phyloP scores from a whole-genome alignment of 2,888 invertebrate species.

The Charanyca ferruginea region DNA sequence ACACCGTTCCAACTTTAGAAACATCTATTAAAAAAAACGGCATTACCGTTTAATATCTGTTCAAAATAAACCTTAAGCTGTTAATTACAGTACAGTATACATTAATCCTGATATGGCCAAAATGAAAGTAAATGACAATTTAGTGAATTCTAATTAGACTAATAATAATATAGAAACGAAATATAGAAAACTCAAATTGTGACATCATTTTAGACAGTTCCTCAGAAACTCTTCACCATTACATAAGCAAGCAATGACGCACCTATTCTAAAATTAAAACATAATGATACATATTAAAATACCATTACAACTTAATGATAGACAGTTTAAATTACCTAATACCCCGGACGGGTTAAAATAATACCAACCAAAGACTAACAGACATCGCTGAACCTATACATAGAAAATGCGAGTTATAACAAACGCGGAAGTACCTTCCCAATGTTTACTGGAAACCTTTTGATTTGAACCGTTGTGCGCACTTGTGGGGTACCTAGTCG shows the following conservation, averaged over 20 bases:
- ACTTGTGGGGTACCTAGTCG: conserved; percentile 71
- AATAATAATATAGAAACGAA: not conserved
- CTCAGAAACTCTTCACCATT: not conserved
- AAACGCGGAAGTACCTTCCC: conserved; percentile 72
- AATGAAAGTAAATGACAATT: not conserved
- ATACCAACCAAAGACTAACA: conserved; percentile 28
- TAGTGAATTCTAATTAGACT: not conserved
- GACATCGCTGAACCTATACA: conserved; percentile 37
- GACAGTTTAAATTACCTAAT: conserved; percentile 17
- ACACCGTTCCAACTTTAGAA: not conserved
- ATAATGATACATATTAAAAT: conserved; percentile 17
- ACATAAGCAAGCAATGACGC: not conserved
- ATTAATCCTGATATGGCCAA: not conserved
- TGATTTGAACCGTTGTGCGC: conserved; percentile 79
- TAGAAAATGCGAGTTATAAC: conserved; percentile 61
- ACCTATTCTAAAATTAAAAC: conserved; percentile 3
- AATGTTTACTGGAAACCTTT: conserved; percentile 76
- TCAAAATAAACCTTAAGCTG: not conserved
- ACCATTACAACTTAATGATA: conserved; percentile 21
- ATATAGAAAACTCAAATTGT: not conserved
- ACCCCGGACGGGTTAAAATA: conserved; percentile 14
- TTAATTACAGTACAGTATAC: not conserved
- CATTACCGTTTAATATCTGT: not conserved
- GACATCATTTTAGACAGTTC: not conserved
- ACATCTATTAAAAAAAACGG: not conserved